Evolutionary conservation across 2,888 invertebrate genomes (phyloP), one percentile per base, ranked within the genome.

Genomic region (Drosophila testacea): DNA sequence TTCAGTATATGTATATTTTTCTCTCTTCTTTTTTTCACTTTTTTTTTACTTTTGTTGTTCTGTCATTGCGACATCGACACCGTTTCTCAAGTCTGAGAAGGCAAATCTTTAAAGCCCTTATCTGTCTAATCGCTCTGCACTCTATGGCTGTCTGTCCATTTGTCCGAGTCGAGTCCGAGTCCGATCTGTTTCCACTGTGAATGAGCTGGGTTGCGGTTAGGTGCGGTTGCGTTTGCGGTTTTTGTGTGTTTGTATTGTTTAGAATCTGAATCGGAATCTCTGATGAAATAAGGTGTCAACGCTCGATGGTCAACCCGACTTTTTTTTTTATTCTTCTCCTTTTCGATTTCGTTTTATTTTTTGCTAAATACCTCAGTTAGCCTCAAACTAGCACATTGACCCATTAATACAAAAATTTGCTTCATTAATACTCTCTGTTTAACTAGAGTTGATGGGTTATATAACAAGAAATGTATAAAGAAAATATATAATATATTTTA

Each of bases 311-410:
- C 61, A 69, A 57, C 60, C 42, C 52, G 41, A 55, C 41, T 72
- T 77, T 65, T 52, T 42, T 59, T 72, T 77, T 65, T 52, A 39
- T 59, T 59, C 6, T n/a, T 38, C 44, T 27, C 38, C 32, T 38
- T 69, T 42, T 22, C 10, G 30, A 28, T 28, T 47, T 47, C n/a
- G n/a, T 9, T 7, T 44, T 47, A 28, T 32, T 39, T 42, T 61
- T 62, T 59, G 13, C 54, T 47, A 69, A 73, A 74, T 57, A 63
- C 34, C 34, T 32, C 34, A 39, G 42, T 42, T 50, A 44, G 56
- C 39, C 51, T 22, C 34, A 63, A 69, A 64, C 71, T 87, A 79
- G 86, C 71, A 72, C 83, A 83, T 72, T 83, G 88, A 85, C 80
- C 88, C 48, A 84, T 59, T 73, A 75, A 68, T 44, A 51, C 36